Conservation (phyloP, 2,797 vertebrate species). For the Micropoecilia bifurca region DNA sequence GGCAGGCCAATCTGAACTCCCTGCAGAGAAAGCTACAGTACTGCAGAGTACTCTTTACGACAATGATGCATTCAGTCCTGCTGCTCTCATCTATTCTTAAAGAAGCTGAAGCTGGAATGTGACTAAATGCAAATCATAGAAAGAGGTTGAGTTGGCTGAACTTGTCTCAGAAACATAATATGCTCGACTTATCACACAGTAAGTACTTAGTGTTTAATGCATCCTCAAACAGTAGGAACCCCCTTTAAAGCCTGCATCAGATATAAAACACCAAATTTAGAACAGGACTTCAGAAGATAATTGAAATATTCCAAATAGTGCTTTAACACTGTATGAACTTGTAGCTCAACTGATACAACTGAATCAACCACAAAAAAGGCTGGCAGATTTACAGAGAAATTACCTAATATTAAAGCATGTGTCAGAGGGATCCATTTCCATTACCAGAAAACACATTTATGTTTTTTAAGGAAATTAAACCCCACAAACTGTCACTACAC, state of each 20-base stretch:
- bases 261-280: slow-evolving; percentile 16
- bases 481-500: slow-evolving; percentile 66
- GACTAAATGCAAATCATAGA: slow-evolving; percentile 47
- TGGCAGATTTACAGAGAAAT: slow-evolving; percentile 53
- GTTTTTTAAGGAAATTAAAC: slow-evolving; percentile 50
- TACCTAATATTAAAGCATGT: slow-evolving; percentile 7
- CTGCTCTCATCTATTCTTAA: slow-evolving; percentile 61
- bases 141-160: slow-evolving; percentile 20
- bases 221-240: background rate
- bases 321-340: background rate
- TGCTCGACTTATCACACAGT: background rate
- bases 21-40: slow-evolving; percentile 28
- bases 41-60: slow-evolving; percentile 49
- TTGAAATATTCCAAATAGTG: background rate
- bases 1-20: slow-evolving; percentile 51
- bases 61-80: slow-evolving; percentile 62
- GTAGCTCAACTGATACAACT: slow-evolving; percentile 52
- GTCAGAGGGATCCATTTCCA: slow-evolving; percentile 2
- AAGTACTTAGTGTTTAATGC: background rate
- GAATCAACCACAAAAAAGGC: slow-evolving; percentile 52
- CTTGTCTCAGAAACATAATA: slow-evolving; percentile 15
- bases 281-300: slow-evolving; percentile 4
- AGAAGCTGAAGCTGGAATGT: slow-evolving; percentile 44
- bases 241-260: background rate
- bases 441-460: background rate